Percentiles rank a stretch among this genome's conserved stretches.
Evolutionary conservation across 2,113 vertebrate genomes (phyloP).

Genomic region (Dissostichus mawsoni): DNA sequence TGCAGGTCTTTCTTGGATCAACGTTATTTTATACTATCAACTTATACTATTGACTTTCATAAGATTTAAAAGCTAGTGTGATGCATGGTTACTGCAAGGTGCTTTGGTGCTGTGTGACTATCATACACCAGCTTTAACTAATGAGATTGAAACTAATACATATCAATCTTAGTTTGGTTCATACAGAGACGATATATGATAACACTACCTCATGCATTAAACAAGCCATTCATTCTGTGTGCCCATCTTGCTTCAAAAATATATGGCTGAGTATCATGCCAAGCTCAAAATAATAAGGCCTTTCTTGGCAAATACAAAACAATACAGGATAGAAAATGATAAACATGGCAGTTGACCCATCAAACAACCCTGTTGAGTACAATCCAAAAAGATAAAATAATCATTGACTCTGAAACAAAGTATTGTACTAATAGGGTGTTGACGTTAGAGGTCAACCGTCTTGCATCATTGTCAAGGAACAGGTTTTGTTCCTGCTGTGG

Average conservation of each 20-base stretch:
- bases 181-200: not conserved
- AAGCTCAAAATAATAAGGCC: not conserved
- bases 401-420: not conserved
- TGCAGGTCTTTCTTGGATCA: not conserved
- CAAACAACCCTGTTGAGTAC: slow-evolving; percentile 7
- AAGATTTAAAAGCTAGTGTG: not conserved
- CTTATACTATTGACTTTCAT: not conserved
- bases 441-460: slow-evolving; percentile 70
- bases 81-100: not conserved
- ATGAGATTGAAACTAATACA: slow-evolving; percentile 1
- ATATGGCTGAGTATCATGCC: not conserved
- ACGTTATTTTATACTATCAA: not conserved
- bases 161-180: not conserved
- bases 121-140: not conserved
- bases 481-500: slow-evolving; percentile 37
- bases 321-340: slow-evolving; percentile 66
- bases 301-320: slow-evolving; percentile 24
- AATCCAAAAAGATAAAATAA: not conserved
- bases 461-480: slow-evolving; percentile 75
- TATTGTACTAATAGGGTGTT: not conserved
- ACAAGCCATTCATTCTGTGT: slow-evolving; percentile 32
- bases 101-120: not conserved
- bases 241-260: not conserved
- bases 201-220: slow-evolving; percentile 40
- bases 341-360: slow-evolving; percentile 77